Percentiles rank a stretch among this genome's conserved stretches.
Evolutionary conservation across 2,797 vertebrate genomes (phyloP).

Genomic region (Gambusia yucatana): DNA sequence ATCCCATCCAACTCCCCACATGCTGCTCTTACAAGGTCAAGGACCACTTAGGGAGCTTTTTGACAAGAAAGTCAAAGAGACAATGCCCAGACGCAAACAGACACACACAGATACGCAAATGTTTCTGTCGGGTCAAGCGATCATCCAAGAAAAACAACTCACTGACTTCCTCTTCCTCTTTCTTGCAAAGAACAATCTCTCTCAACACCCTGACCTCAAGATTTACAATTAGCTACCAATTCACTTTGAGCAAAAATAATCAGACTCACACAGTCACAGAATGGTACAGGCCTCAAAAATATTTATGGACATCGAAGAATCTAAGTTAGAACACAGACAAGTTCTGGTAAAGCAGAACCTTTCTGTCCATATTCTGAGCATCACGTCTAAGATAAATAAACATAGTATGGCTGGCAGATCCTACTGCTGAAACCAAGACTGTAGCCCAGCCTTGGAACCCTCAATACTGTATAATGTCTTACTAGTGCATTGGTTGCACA

Average conservation of each 20-base stretch:
- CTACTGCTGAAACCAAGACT: background rate
- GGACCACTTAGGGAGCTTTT: slow-evolving; percentile 35
- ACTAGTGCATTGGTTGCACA: background rate
- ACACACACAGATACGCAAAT: slow-evolving; percentile 13
- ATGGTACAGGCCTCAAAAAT: background rate
- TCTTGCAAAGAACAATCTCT: slow-evolving; percentile 32
- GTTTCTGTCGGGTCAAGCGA: slow-evolving; percentile 26
- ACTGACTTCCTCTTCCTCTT: slow-evolving; percentile 61
- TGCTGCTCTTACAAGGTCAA: slow-evolving; percentile 44
- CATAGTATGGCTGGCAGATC: background rate
- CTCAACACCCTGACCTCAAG: slow-evolving; percentile 5
- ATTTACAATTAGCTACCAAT: slow-evolving; percentile 9
- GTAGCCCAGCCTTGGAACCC: background rate
- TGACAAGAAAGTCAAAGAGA: slow-evolving; percentile 27
- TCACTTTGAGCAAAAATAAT: background rate
- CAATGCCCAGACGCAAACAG: slow-evolving; percentile 15
- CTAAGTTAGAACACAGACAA: background rate
- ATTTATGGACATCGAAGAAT: background rate
- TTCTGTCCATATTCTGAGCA: background rate
- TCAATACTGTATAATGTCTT: background rate
- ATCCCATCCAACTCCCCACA: slow-evolving; percentile 18
- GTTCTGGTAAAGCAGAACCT: background rate
- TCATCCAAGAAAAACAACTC: slow-evolving; percentile 2
- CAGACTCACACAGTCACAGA: background rate
- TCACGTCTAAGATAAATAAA: background rate